These are phyloP conservation scores for Pseudoips prasinana DNA, from an alignment of 2,888 invertebrate species.

Conservation along the genomic window DNA sequence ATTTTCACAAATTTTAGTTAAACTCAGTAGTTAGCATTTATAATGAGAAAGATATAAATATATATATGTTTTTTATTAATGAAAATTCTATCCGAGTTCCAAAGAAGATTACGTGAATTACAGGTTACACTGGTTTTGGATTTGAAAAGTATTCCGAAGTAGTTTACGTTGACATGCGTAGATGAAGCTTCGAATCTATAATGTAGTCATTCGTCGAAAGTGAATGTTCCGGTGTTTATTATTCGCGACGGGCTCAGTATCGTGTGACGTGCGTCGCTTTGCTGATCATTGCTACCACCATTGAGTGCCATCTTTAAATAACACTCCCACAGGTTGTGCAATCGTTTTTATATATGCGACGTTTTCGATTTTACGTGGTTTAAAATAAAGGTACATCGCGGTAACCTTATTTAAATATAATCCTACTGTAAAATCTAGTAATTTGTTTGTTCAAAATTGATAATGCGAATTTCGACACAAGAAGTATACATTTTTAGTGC, in stretches of 20 bases:
- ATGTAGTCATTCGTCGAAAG: slow-evolving; percentile 67
- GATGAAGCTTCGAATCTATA: slow-evolving; percentile 40
- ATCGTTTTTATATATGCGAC: slow-evolving; percentile 26
- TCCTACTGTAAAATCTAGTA: no score
- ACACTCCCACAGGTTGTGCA: slow-evolving; percentile 36
- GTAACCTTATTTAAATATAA: no score
- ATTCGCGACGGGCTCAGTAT: slow-evolving; percentile 55
- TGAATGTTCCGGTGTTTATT: slow-evolving; percentile 74
- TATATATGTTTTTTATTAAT: slow-evolving; percentile 17
- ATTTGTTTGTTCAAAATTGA: no score
- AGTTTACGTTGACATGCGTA: slow-evolving; percentile 32
- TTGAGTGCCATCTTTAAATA: slow-evolving; percentile 28
- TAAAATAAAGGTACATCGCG: no score
- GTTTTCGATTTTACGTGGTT: slow-evolving; percentile 12
- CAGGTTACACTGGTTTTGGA: slow-evolving; percentile 39
- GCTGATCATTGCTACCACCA: slow-evolving; percentile 45
- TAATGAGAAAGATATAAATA: not conserved
- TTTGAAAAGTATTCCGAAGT: slow-evolving; percentile 38
- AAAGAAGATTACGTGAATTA: slow-evolving; percentile 29
- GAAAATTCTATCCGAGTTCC: slow-evolving; percentile 20
- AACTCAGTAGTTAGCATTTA: slow-evolving; percentile 16
- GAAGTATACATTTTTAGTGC: no score
- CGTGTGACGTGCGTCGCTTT: slow-evolving; percentile 58
- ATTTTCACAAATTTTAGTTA: slow-evolving; percentile 38
- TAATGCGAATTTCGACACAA: no score